Conservation (phyloP, 2,113 vertebrate genomes). For the Dasyornis broadbenti region DNA sequence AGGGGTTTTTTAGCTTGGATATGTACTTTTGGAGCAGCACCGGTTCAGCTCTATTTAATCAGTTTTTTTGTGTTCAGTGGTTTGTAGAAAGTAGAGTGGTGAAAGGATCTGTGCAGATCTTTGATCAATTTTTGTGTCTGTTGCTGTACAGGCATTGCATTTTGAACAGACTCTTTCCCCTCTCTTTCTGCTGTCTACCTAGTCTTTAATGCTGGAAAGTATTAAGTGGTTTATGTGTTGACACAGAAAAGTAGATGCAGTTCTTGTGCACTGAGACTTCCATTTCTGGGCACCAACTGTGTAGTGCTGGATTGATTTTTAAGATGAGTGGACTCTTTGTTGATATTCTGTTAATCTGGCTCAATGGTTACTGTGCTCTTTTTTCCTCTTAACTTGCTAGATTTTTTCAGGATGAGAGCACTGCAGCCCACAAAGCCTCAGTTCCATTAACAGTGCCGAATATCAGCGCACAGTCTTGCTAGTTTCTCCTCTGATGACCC, state of each 20-base stretch:
- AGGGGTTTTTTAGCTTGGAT: background rate
- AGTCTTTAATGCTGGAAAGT: background rate
- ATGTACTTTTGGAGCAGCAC: background rate
- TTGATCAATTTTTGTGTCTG: background rate
- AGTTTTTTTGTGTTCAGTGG: background rate
- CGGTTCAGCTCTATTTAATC: background rate
- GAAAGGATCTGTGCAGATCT: background rate
- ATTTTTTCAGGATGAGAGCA: conserved; percentile 63
- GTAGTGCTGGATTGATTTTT: background rate
- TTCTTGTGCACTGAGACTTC: background rate
- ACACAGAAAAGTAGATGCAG: background rate
- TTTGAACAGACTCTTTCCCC: background rate
- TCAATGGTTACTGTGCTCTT: background rate
- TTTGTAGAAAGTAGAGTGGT: background rate
- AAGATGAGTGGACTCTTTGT: conserved; percentile 38
- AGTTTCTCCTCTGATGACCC: conserved; percentile 48
- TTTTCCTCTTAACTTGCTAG: conserved; percentile 28
- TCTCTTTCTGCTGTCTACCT: background rate
- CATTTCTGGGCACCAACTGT: background rate
- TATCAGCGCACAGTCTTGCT: conserved; percentile 5
- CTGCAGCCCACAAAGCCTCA: conserved; percentile 22
- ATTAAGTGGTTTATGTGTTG: background rate
- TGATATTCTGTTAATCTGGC: conserved; percentile 28
- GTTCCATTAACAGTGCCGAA: conserved; percentile 27
- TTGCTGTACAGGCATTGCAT: background rate